Conservation (phyloP, 2,888 invertebrate genomes). For the Autographa gamma region DNA sequence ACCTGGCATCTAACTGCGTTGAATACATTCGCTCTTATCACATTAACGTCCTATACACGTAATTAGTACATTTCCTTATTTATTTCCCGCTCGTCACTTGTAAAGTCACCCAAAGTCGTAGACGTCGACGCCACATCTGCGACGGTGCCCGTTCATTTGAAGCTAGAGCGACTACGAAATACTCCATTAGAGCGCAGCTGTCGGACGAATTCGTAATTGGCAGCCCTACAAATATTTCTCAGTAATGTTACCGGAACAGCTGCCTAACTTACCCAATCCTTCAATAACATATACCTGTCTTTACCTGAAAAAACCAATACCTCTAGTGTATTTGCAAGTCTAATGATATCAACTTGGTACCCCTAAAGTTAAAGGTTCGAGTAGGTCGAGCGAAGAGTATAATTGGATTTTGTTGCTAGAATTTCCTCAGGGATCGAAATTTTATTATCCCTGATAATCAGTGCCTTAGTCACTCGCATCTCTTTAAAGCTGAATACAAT, state of each 20-base stretch:
- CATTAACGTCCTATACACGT: too few species aligned
- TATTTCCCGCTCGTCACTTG: constrained; percentile 36
- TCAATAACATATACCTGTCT: constrained; percentile 8
- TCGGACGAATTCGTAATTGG: constrained; percentile 80
- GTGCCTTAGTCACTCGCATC: background rate
- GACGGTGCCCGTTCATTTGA: constrained; percentile 80
- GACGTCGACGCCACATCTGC: constrained; percentile 78
- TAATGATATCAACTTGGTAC: constrained; percentile 13
- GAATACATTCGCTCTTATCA: too few species aligned
- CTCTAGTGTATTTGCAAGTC: constrained; percentile 10
- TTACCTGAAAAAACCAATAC: background rate
- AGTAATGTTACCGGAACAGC: constrained; percentile 60
- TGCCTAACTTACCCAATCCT: constrained; percentile 44
- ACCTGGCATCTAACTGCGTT: too few species aligned
- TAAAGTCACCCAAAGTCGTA: constrained; percentile 28
- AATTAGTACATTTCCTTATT: background rate
- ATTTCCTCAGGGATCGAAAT: constrained; percentile 3
- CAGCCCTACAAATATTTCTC: constrained; percentile 76
- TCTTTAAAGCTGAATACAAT: background rate
- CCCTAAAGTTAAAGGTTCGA: constrained; percentile 4
- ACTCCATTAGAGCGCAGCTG: constrained; percentile 83
- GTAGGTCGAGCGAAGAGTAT: constrained; percentile 7
- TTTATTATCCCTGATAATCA: constrained; percentile 9
- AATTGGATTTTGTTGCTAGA: constrained; percentile 8
- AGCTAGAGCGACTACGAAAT: constrained; percentile 84